These are phyloP conservation scores for Adineta ricciae DNA, from an alignment of 2,888 invertebrate genomes.

Conservation along the genomic window DNA sequence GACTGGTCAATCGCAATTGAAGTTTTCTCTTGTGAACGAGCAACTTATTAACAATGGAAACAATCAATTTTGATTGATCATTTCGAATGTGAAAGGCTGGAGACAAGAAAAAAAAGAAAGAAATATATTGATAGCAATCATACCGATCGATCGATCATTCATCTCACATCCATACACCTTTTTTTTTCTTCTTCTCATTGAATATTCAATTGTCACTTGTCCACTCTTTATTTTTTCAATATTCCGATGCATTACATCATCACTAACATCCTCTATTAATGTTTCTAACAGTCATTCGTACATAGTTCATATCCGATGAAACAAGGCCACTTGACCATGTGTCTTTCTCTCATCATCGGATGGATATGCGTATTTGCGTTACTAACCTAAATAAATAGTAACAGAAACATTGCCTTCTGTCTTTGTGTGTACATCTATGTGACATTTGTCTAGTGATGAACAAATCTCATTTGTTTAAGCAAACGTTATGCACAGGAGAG, in stretches of 20 bases:
- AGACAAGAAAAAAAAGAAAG: too few species aligned
- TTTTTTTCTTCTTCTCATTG: neutral
- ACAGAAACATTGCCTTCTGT: neutral
- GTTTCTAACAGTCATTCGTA: neutral
- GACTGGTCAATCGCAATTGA: neutral
- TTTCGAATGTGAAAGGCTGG: neutral
- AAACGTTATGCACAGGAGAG: neutral
- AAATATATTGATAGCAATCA: neutral
- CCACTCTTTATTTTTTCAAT: neutral
- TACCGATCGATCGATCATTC: neutral
- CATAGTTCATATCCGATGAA: neutral
- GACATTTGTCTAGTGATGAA: conserved; percentile 5
- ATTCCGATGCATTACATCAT: neutral
- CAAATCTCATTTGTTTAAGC: conserved; percentile 4
- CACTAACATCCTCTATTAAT: neutral
- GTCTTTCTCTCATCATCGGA: neutral
- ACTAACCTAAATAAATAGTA: conserved; percentile 4
- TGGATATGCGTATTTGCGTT: neutral
- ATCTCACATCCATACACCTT: neutral
- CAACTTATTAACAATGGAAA: neutral
- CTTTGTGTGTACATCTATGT: neutral
- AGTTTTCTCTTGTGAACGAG: neutral
- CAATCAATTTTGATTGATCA: neutral
- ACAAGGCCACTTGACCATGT: neutral
- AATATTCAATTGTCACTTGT: conserved; percentile 5